phyloP scores from a whole-genome alignment of 2,888 invertebrate genomes.

The Conus canariensis region DNA sequence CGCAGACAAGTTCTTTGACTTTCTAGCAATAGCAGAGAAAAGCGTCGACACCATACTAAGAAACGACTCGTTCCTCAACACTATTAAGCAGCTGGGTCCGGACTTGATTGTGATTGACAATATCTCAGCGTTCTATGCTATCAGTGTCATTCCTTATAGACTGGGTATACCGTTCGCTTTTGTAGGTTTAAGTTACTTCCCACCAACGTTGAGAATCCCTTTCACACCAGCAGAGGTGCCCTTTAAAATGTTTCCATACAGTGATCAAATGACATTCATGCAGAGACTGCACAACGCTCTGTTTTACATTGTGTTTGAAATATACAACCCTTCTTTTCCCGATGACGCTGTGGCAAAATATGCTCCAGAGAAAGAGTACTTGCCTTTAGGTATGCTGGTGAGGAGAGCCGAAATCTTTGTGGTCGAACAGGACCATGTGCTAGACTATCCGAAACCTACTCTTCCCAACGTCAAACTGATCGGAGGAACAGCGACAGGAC shows the following conservation, averaged over 20 bases:
- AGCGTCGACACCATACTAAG: not conserved
- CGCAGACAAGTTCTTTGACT: not conserved
- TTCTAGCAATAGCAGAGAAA: not conserved
- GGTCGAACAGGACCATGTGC: slow-evolving; percentile 51
- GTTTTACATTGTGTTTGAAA: not conserved
- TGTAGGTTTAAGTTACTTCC: not conserved
- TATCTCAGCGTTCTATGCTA: not conserved
- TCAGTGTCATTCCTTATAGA: not conserved
- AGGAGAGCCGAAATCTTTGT: slow-evolving; percentile 47
- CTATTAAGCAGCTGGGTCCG: not conserved
- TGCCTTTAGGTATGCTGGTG: slow-evolving; percentile 42
- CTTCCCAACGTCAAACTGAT: slow-evolving; percentile 54
- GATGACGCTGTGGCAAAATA: slow-evolving; percentile 38
- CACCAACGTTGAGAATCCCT: not conserved
- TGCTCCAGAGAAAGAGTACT: slow-evolving; percentile 52
- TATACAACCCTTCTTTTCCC: not conserved
- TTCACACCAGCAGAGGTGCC: slow-evolving; percentile 7
- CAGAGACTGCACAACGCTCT: not conserved
- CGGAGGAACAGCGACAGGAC: slow-evolving; percentile 52
- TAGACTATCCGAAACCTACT: slow-evolving; percentile 50
- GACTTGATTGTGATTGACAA: not conserved
- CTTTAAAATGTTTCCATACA: not conserved
- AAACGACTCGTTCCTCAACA: not conserved
- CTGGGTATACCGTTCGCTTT: slow-evolving; percentile 5
- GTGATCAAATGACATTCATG: not conserved